These are phyloP conservation scores for Cryptoprocta ferox DNA, from an alignment of 2,797 vertebrate genomes.

Conservation along the genomic window DNA sequence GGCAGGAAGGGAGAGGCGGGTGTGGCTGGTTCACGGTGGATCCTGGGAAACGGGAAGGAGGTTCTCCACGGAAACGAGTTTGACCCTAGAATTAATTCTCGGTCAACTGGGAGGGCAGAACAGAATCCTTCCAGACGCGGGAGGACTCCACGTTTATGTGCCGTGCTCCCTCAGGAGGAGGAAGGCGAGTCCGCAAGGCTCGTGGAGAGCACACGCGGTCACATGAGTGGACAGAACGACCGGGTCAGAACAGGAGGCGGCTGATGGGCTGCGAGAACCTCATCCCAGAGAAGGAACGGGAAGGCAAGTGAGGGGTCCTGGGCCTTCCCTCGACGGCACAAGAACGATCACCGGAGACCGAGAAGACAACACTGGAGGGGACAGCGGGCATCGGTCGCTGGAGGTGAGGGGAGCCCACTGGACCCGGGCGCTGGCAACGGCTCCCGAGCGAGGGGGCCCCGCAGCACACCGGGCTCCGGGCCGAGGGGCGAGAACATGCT, in stretches of 20 bases:
- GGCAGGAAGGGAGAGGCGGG: not conserved
- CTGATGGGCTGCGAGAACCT: accelerated
- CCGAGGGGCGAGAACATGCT: no score
- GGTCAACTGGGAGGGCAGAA: not conserved
- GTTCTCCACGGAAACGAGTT: not conserved
- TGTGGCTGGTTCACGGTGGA: not conserved
- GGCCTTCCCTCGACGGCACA: not conserved
- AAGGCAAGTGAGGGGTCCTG: accelerated
- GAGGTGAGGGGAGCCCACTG: not conserved
- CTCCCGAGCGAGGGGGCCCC: not conserved
- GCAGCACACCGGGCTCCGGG: not conserved
- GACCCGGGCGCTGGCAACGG: not conserved
- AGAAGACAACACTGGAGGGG: not conserved
- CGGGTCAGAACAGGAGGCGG: not conserved
- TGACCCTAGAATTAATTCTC: not conserved
- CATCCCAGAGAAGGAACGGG: accelerated
- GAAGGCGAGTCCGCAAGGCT: not conserved
- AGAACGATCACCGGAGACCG: not conserved
- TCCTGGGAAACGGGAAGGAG: not conserved
- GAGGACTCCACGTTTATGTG: not conserved
- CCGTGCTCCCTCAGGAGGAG: not conserved
- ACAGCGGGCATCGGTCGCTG: accelerated
- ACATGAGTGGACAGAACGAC: accelerated
- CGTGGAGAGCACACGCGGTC: not conserved
- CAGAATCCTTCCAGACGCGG: not conserved